Percentiles rank a stretch among this genome's conserved stretches.
phyloP scores from a whole-genome alignment of 2,888 invertebrate species.

The Ochropleura plecta region DNA sequence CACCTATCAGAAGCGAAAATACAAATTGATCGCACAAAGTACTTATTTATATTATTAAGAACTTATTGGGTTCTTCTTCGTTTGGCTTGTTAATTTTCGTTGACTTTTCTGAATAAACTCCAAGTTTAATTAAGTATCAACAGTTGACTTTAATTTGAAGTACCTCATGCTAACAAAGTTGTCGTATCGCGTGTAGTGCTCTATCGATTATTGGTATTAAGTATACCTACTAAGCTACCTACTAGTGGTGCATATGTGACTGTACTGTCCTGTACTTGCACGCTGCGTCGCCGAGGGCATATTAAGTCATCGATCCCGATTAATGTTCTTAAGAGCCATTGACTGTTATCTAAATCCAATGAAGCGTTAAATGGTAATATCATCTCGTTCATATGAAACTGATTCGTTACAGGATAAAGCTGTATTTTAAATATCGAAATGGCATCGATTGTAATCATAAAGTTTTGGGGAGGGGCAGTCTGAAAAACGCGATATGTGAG shows the following conservation, averaged over 20 bases:
- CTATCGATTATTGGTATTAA: slow-evolving; percentile 46
- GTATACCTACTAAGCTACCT: slow-evolving; percentile 11
- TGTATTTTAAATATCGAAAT: not conserved
- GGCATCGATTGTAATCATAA: not conserved
- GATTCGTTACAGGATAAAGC: not conserved
- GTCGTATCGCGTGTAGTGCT: slow-evolving; percentile 11
- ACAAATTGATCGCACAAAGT: slow-evolving; percentile 34
- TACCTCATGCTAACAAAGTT: not conserved
- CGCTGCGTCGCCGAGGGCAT: slow-evolving; percentile 33
- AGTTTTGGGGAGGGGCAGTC: not conserved
- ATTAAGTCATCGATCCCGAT: slow-evolving; percentile 58
- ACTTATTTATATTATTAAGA: slow-evolving; percentile 8
- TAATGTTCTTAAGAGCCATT: slow-evolving; percentile 51
- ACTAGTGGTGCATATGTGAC: slow-evolving; percentile 28
- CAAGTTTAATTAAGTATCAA: slow-evolving; percentile 28
- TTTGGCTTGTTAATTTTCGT: slow-evolving; percentile 9
- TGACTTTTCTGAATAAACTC: slow-evolving; percentile 30
- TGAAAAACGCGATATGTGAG: not conserved
- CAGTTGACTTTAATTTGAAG: slow-evolving; percentile 22
- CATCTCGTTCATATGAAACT: slow-evolving; percentile 14
- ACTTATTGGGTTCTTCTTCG: slow-evolving; percentile 18
- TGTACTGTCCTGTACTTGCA: slow-evolving; percentile 28
- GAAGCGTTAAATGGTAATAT: slow-evolving; percentile 32
- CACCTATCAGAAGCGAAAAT: slow-evolving; percentile 44
- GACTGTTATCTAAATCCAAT: slow-evolving; percentile 51